Percentiles rank a stretch among this genome's conserved stretches.
Conservation (phyloP, 1,140 invertebrate genomes). For the Idris sp. region DNA sequence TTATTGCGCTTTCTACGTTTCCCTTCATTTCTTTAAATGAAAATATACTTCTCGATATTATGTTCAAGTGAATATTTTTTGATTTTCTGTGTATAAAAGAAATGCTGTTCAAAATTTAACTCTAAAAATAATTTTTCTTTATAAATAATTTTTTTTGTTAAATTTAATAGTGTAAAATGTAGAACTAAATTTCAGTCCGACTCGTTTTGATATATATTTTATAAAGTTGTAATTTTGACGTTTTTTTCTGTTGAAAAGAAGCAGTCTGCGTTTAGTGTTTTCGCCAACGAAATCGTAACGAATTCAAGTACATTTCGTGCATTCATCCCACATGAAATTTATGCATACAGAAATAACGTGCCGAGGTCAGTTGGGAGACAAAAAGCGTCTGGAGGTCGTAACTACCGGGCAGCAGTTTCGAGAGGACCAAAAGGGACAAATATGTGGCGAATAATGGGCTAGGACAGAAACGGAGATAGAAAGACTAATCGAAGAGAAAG, state of each 20-base stretch:
- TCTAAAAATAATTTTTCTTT: too few relatives aligned
- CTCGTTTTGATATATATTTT: too few relatives aligned
- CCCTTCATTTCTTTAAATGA: constrained; percentile 13
- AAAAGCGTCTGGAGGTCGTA: constrained; percentile 60
- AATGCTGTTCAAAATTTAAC: too few relatives aligned
- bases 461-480: constrained; percentile 9
- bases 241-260: too few relatives aligned
- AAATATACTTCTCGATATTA: constrained; percentile 5
- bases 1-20: constrained; percentile 18
- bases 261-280: too few relatives aligned
- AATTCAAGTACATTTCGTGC: constrained; percentile 55
- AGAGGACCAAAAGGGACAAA: constrained; percentile 33
- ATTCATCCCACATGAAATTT: constrained; percentile 58
- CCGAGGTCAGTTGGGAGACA: constrained; percentile 46
- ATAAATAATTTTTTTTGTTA: too few relatives aligned
- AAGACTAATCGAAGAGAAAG: constrained; percentile 44
- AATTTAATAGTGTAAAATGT: too few relatives aligned
- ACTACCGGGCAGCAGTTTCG: constrained; percentile 45
- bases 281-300: constrained; percentile 26
- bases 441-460: neutral
- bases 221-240: too few relatives aligned
- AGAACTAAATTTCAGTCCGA: too few relatives aligned
- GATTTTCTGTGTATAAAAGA: too few relatives aligned
- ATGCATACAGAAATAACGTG: constrained; percentile 63
- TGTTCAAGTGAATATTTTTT: constrained; percentile 5